Conservation (phyloP, 1,140 invertebrate species). For the Rhysida immarginata region DNA sequence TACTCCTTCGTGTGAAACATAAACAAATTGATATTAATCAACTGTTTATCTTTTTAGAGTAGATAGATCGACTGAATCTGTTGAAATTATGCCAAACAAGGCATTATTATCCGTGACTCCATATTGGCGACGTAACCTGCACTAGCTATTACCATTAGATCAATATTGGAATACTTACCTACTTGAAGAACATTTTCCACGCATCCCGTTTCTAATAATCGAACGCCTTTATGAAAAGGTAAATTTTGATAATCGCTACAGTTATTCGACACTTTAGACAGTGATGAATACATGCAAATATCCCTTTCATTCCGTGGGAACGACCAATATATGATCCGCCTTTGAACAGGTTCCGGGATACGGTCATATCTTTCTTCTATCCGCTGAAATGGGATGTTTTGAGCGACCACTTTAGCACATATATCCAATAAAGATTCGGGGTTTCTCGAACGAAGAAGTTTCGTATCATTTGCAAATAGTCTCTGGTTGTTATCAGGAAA, state of each 20-base stretch:
- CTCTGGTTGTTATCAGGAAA: slow-evolving; percentile 16
- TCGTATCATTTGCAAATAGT: slow-evolving; percentile 18
- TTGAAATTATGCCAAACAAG: no score
- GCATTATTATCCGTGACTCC: no score
- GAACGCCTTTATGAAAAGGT: slow-evolving; percentile 68
- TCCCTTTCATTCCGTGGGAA: slow-evolving; percentile 70
- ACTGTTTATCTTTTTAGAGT: no score
- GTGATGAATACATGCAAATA: slow-evolving; percentile 76
- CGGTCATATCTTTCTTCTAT: slow-evolving; percentile 72
- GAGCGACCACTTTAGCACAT: slow-evolving; percentile 63
- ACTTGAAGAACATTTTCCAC: slow-evolving; percentile 74
- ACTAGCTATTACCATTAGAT: no score
- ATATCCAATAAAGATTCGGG: slow-evolving; percentile 54
- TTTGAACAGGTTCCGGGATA: slow-evolving; percentile 73
- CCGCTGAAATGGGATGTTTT: slow-evolving; percentile 65
- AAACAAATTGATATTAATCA: no score
- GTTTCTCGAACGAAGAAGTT: slow-evolving; percentile 21
- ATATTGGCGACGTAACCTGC: no score
- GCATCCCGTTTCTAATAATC: slow-evolving; percentile 57
- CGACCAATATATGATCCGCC: slow-evolving; percentile 72
- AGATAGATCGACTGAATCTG: no score
- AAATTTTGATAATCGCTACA: slow-evolving; percentile 52
- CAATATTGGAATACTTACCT: slow-evolving; percentile 51
- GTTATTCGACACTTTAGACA: slow-evolving; percentile 38
- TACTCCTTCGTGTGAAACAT: no score